Evolutionary conservation across 2,797 vertebrate species (phyloP), one percentile per base, ranked within the genome.

Genomic region (Sparidentex hasta): DNA sequence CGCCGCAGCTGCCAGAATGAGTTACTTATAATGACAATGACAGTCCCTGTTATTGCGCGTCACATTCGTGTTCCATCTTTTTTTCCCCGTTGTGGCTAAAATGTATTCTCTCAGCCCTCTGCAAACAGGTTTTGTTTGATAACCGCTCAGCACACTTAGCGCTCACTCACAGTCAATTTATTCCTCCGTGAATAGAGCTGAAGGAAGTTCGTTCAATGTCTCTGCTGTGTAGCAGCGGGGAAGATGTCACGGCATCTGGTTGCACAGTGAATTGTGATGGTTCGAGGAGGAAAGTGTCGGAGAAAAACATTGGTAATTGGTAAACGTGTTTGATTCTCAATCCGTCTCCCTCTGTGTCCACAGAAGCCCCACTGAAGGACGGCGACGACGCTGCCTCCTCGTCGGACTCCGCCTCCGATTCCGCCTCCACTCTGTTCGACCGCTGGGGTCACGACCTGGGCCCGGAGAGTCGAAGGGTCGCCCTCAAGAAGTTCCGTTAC

Each of bases 371-470:
- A 0, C 94, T 92, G 80, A 98, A 96, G 86, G 87, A 93, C 0
- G 74, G 82, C 0, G 97, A 98, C 74, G 97, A 97, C 62, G 23
- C 94, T 74, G 7, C 74, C 0, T 82, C 86, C 8, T 93, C 88
- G 0, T 82, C 90, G 3, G 96, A 97, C 51, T 90, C 95, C 0
- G 96, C 97, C 86, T 95, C 96, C 0, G 96, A 98, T 88, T 70
- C 86, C 1, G 83, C 87, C 63, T 96, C 97, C 1, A 97, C 97
- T 0, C 96, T 99, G 38, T 99, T 99, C 71, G 93, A 95, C 51
- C 97, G 94, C 90, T 99, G 98, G 98, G 98, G 98, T 81, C 98
- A 95, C 76, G 97, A 98, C 76, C 96, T 99, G 11, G 97, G 96
- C 72, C 97, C 98, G 0, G 97, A 98, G 90, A 96, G 95, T 59